A percentile compares a stretch with the other conserved stretches of the same genome.
These are phyloP conservation scores for Telmatherina bonti DNA, from an alignment of 2,797 vertebrate genomes.

Conservation along the genomic window DNA sequence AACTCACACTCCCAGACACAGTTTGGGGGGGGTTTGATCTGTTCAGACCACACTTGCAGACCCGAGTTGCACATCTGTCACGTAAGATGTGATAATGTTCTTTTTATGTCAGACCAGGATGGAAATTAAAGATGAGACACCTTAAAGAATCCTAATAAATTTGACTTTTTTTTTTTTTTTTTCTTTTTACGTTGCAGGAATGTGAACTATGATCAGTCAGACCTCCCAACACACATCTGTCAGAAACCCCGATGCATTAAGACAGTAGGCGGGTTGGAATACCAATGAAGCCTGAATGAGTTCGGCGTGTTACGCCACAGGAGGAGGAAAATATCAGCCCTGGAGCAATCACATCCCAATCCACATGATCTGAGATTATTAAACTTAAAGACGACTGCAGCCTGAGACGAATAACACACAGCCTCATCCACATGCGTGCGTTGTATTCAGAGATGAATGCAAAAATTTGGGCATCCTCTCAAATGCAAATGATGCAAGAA, in stretches of 20 bases:
- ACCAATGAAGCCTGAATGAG: conserved; percentile 50
- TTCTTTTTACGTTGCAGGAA: conserved; percentile 6
- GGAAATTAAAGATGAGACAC: conserved; percentile 31
- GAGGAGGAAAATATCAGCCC: conserved; percentile 27
- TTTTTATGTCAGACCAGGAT: conserved; percentile 32
- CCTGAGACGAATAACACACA: background rate
- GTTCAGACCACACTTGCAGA: conserved; percentile 36
- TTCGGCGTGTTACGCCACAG: conserved; percentile 22
- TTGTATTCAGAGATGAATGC: background rate
- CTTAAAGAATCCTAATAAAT: conserved; percentile 43
- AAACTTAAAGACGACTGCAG: background rate
- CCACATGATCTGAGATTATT: conserved; percentile 29
- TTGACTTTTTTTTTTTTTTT: background rate
- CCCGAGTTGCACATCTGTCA: conserved; percentile 35
- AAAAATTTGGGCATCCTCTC: too few species aligned
- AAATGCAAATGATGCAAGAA: too few species aligned
- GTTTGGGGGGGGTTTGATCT: conserved; percentile 48
- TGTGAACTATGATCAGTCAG: conserved; percentile 34
- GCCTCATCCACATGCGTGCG: conserved; percentile 12
- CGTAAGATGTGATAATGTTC: conserved; percentile 24
- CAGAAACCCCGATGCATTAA: conserved; percentile 28
- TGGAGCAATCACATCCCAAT: conserved; percentile 28
- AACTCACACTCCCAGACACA: conserved; percentile 22
- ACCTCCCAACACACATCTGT: conserved; percentile 22
- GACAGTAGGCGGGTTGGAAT: conserved; percentile 42